Evolutionary conservation across 1,140 invertebrate genomes (phyloP).

Genomic region (Drosophila dunni): DNA sequence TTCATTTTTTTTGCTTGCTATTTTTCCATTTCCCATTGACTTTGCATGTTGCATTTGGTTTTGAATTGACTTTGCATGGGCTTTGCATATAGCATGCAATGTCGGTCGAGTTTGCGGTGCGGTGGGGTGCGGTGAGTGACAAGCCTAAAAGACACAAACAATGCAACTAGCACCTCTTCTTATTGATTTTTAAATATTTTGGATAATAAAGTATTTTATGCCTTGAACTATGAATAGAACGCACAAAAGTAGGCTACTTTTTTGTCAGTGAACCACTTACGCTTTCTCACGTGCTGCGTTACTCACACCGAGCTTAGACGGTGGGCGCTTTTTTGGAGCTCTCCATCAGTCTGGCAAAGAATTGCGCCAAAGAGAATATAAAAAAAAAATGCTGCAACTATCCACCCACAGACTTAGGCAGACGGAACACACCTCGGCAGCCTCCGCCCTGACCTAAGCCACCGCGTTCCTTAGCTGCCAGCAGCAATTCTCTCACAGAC

Average conservation of each 20-base stretch:
- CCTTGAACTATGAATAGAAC: not conserved
- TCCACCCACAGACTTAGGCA: conserved; percentile 13
- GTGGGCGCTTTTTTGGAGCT: conserved; percentile 22
- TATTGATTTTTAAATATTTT: not conserved
- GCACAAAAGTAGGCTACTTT: conserved; percentile 43
- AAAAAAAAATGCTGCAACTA: conserved; percentile 24
- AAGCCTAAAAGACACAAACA: conserved; percentile 7
- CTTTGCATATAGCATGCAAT: conserved; percentile 16
- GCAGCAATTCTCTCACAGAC: conserved; percentile 47
- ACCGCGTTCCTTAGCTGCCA: conserved; percentile 78
- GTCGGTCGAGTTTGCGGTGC: not conserved
- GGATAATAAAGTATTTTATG: not conserved
- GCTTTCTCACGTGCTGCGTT: conserved; percentile 4
- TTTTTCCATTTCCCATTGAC: conserved; percentile 49
- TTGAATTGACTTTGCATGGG: conserved; percentile 31
- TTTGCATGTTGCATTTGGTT: conserved; percentile 57
- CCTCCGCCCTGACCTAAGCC: conserved; percentile 78
- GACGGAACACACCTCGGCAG: conserved; percentile 61
- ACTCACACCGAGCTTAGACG: not conserved
- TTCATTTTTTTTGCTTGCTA: conserved; percentile 29
- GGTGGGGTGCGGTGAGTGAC: too few species aligned
- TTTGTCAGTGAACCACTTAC: not conserved
- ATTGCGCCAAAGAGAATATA: conserved; percentile 12
- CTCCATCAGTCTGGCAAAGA: conserved; percentile 47
- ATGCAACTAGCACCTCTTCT: not conserved